Base-by-base conservation (phyloP, 2,888 invertebrate species). In the Theretra japonica region DNA sequence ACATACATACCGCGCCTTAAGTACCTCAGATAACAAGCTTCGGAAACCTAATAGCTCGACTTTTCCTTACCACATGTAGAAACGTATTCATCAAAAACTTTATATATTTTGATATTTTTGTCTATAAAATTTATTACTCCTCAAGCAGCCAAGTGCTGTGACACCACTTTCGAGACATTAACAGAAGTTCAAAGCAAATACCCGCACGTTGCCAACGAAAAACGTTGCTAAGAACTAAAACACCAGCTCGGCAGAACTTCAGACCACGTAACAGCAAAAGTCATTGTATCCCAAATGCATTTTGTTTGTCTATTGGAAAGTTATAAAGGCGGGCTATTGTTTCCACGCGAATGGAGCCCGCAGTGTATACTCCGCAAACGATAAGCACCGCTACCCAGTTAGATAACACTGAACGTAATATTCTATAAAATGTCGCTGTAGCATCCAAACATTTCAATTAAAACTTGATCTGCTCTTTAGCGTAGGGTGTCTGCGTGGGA, bases 401-500 rank as follows among this genome's bases (percentile, higher is more conserved):
- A 48, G 68, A 48, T 68, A 68, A 69, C 28, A 57, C 69, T 28
- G 28, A 69, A 25, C 81, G 82, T 84, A 84, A 88, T 86, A 81
- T 84, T 75, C 84, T 79, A 86, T 88, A 86, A 86, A 85, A 87
- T 88, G 88, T 87, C 84, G 84, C 82, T 86, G 86, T 84, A 82
- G 79, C 86, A 83, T 84, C 82, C 83, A 77, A 85, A 83, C 83
- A 80, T 86, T 89, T 89, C 89, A 89, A 89, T 89, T 89, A 89
- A 88, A 89, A 89, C 88, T 89, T 88, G 80, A 83, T 76, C 85
- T 78, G 75, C 79, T 80, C 83, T 82, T 81, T 82, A 17, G 11
- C 6, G 75, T 79, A 79, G 79, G 78, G 79, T 72, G 70, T 28
- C 79, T 19, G 65, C 4, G 30, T 60, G 8, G 1, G 17, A 17